Conservation (phyloP, 1,140 invertebrate species). For the Ooceraea biroi region DNA sequence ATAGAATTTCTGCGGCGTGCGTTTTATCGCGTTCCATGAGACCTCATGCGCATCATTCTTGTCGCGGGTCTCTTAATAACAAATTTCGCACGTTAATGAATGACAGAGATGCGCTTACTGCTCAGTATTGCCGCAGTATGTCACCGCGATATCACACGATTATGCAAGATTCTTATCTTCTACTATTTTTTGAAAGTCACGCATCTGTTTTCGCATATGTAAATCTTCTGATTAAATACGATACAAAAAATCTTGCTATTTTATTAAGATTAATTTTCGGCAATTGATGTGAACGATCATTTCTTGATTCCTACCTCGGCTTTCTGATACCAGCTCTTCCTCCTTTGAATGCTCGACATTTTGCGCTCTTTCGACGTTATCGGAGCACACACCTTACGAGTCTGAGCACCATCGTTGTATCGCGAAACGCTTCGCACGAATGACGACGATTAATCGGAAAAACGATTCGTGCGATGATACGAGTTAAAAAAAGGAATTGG, state of each 20-base stretch:
- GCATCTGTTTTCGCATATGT: neutral
- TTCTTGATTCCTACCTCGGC: conserved; percentile 70
- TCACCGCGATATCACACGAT: neutral
- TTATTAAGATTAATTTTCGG: conserved; percentile 1
- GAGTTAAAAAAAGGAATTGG: neutral
- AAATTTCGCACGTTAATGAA: neutral
- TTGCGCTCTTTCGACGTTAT: conserved; percentile 1
- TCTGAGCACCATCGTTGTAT: neutral
- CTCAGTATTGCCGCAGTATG: neutral
- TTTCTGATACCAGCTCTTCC: conserved; percentile 77
- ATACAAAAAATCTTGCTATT: neutral
- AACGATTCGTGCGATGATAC: conserved; percentile 1
- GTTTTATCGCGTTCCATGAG: conserved; percentile 42
- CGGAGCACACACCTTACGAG: neutral
- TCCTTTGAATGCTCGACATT: conserved; percentile 74
- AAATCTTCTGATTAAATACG: neutral
- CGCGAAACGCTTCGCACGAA: neutral
- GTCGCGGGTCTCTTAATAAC: neutral
- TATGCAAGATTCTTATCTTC: neutral
- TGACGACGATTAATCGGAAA: neutral
- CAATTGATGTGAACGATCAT: conserved; percentile 25
- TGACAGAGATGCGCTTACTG: neutral
- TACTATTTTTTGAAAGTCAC: neutral
- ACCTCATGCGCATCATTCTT: neutral
- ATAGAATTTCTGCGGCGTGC: conserved; percentile 15